A percentile compares a stretch with the other conserved stretches of the same genome.
Conservation (phyloP, 2,888 invertebrate genomes). For the Sisyra terminalis region DNA sequence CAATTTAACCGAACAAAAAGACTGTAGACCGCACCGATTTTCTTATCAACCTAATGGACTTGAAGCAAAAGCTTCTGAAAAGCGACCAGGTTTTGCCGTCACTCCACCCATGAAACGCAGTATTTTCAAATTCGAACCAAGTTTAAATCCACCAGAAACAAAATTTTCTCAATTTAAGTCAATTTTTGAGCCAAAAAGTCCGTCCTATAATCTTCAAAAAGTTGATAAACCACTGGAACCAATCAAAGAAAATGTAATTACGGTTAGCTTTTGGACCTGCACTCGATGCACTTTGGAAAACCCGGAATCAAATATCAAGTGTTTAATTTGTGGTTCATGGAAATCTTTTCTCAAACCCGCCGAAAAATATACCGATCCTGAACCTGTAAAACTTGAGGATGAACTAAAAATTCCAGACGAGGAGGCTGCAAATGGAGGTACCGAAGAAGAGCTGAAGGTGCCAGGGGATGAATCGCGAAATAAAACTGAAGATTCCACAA, state of each 20-base stretch:
- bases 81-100: constrained; percentile 1
- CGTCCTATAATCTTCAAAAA: neutral
- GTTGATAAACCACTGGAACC: neutral
- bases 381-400: neutral
- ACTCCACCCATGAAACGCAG: constrained; percentile 9
- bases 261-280: constrained; percentile 32
- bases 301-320: constrained; percentile 41
- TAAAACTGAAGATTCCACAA: neutral
- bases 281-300: constrained; percentile 41
- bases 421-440: neutral
- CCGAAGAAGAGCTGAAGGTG: neutral
- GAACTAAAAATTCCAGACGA: constrained; percentile 1
- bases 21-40: constrained; percentile 12
- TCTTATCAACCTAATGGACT: constrained; percentile 1
- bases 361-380: constrained; percentile 6
- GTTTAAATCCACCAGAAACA: too few species aligned
- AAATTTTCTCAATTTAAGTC: too few species aligned
- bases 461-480: neutral
- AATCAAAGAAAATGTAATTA: too few species aligned
- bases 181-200: neutral
- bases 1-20: constrained; percentile 25
- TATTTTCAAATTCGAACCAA: constrained; percentile 6
- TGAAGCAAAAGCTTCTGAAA: neutral
- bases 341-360: constrained; percentile 24
- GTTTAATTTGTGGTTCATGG: constrained; percentile 39